These are phyloP conservation scores for Cebus imitator DNA, from an alignment of 2,113 vertebrate species.

Conservation along the genomic window DNA sequence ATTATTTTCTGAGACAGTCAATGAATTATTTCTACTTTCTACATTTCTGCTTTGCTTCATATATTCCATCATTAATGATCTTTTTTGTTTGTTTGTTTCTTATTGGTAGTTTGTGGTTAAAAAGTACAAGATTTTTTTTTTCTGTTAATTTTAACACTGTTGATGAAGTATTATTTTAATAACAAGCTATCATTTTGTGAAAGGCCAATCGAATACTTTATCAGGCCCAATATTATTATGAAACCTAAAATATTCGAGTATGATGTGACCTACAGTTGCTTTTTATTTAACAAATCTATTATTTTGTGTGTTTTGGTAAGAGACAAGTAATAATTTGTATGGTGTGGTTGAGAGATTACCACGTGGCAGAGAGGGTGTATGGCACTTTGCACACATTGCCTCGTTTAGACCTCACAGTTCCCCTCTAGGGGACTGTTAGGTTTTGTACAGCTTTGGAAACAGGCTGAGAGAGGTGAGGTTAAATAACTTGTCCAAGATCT, in stretches of 20 bases:
- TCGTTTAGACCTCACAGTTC: not conserved
- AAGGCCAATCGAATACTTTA: not conserved
- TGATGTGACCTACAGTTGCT: not conserved
- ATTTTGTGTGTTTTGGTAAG: not conserved
- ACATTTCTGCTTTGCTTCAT: not conserved
- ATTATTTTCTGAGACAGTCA: not conserved
- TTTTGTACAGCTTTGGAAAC: not conserved
- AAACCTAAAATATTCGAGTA: not conserved
- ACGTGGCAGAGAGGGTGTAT: not conserved
- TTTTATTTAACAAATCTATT: not conserved
- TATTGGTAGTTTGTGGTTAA: not conserved
- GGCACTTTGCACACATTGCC: too few species aligned
- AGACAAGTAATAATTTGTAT: not conserved
- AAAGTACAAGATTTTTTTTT: not conserved
- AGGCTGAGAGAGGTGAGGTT: not conserved
- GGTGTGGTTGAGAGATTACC: not conserved
- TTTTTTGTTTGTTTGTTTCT: not conserved
- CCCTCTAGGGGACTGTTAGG: rapidly evolving
- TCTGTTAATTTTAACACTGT: not conserved
- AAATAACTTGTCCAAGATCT: not conserved
- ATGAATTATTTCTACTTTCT: not conserved
- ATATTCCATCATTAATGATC: not conserved
- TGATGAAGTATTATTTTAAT: not conserved
- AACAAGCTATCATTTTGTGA: not conserved
- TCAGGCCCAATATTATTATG: not conserved